These are phyloP conservation scores for Pycnomerus fuliginosus DNA, from an alignment of 2,888 invertebrate species.

Conservation along the genomic window DNA sequence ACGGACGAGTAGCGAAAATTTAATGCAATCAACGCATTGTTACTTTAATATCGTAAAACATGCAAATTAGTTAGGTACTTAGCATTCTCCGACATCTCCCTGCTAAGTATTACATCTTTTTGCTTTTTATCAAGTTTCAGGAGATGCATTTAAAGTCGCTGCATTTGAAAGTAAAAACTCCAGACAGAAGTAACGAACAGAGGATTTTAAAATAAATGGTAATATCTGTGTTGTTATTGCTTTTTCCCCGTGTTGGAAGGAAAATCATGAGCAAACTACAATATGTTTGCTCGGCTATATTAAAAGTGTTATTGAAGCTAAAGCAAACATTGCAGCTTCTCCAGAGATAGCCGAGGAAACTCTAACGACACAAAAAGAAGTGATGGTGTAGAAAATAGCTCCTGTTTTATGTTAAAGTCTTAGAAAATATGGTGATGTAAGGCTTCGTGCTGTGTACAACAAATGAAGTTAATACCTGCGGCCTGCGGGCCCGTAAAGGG, in stretches of 20 bases:
- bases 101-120: slow-evolving; percentile 9
- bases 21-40: slow-evolving; percentile 17
- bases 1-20: slow-evolving; percentile 7
- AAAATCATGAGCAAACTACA: slow-evolving; percentile 4
- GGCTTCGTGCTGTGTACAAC: too few species aligned
- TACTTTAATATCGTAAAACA: slow-evolving; percentile 14
- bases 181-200: too few species aligned
- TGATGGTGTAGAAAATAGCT: too few species aligned
- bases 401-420: too few species aligned
- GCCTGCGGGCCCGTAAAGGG: too few species aligned
- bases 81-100: slow-evolving; percentile 9
- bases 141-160: slow-evolving; percentile 5
- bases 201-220: too few species aligned
- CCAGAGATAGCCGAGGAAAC: neutral
- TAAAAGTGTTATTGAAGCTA: slow-evolving; percentile 1
- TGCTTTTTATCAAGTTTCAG: slow-evolving; percentile 14
- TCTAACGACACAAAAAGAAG: too few species aligned
- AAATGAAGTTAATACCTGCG: too few species aligned
- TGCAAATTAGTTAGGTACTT: slow-evolving; percentile 13
- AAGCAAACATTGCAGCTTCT: slow-evolving; percentile 5
- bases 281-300: neutral
- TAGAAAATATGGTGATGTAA: too few species aligned
- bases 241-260: slow-evolving; percentile 2
- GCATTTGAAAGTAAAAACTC: too few species aligned
- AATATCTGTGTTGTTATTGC: too few species aligned